A percentile compares a stretch with the other conserved stretches of the same genome.
These are phyloP conservation scores for Pimephales promelas DNA, from an alignment of 2,113 vertebrate species.

Conservation along the genomic window DNA sequence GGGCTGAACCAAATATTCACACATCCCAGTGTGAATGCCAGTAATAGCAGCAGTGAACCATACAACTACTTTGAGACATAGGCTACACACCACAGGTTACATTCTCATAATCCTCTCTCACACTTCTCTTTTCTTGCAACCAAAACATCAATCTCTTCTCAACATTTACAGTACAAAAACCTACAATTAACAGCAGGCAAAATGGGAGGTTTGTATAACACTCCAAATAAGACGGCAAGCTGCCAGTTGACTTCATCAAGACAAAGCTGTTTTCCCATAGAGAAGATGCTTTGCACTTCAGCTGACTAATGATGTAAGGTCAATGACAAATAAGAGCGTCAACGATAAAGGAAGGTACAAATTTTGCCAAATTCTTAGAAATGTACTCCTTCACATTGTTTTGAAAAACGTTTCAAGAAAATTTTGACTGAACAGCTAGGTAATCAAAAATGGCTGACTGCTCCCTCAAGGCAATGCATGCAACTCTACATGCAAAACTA, in stretches of 20 bases:
- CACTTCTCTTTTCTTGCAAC: background rate
- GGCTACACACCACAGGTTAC: background rate
- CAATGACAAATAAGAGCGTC: background rate
- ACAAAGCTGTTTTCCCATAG: background rate
- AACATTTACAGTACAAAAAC: conserved; percentile 11
- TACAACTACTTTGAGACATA: background rate
- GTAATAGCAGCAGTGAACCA: background rate
- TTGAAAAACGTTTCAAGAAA: no score
- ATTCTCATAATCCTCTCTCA: conserved; percentile 7
- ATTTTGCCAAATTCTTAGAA: no score
- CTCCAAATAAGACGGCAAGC: background rate
- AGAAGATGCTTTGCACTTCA: background rate
- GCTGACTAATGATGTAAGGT: background rate
- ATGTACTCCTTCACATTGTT: no score
- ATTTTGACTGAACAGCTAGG: background rate
- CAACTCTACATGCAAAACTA: background rate
- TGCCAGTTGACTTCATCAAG: background rate
- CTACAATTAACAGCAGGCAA: conserved; percentile 20
- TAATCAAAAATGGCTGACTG: background rate
- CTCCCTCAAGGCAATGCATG: background rate
- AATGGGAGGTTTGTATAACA: conserved; percentile 26
- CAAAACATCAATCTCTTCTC: background rate
- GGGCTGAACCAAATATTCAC: background rate
- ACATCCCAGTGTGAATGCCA: background rate
- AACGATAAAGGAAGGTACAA: background rate